These are phyloP conservation scores for Ectemnius lituratus DNA, from an alignment of 2,888 invertebrate species.

Conservation along the genomic window DNA sequence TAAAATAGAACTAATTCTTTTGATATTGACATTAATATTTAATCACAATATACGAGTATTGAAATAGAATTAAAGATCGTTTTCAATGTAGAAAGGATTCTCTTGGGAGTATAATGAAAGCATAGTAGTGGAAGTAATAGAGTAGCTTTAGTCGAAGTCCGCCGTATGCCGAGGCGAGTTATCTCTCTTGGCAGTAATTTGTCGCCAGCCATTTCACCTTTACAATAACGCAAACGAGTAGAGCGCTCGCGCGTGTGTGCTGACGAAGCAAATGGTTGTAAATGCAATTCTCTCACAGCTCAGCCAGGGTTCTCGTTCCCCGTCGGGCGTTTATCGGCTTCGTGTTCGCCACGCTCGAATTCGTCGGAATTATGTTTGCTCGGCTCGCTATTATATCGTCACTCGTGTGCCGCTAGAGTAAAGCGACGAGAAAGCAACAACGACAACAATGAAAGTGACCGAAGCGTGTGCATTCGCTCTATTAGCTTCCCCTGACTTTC, in stretches of 20 bases:
- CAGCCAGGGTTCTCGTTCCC: not conserved
- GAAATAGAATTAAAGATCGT: no score
- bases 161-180: no score
- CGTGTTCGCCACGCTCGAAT: constrained; percentile 15
- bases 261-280: not conserved
- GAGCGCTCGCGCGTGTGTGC: no score
- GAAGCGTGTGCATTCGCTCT: no score
- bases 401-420: not conserved
- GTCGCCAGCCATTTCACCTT: constrained; percentile 14
- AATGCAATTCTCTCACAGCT: not conserved
- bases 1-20: no score
- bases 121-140: not conserved
- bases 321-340: constrained; percentile 9
- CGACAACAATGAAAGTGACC: no score
- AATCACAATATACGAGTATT: no score
- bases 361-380: constrained; percentile 18
- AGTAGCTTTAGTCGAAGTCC: not conserved
- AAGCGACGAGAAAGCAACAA: not conserved
- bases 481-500: no score
- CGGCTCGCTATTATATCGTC: constrained; percentile 9
- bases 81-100: no score
- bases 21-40: no score
- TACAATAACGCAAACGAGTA: constrained; percentile 14
- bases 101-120: no score
- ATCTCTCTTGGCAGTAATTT: constrained; percentile 5